Base-by-base conservation (phyloP, 2,113 vertebrate genomes). In the Epinephelus fuscoguttatus region DNA sequence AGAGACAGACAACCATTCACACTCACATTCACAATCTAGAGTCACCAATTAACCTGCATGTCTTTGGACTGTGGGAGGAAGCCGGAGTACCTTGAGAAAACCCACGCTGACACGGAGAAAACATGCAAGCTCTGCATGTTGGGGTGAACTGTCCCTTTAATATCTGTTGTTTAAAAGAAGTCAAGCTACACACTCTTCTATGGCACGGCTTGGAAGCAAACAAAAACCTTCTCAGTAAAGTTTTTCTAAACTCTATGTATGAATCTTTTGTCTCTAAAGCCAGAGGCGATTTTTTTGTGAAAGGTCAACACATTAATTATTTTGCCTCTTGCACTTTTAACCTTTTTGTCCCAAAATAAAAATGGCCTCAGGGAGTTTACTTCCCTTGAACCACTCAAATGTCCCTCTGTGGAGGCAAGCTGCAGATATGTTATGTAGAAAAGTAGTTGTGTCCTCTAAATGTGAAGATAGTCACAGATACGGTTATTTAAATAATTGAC, bases 391-490 rank as follows among this genome's bases (percentile, higher is more conserved):
- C 6, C 17, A 4, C 17, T 80, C 25, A 64, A 10, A 50, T 45
- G 57, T 18, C 2, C 23, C n/a, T 55, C 19, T 23, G 47, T 45
- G 9, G 9, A 10, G 42, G 42, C 60, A 72, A 66, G 42, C 21
- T 27, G 37, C 70, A 55, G 2, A 40, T 15, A 42, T n/a, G 53
- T 37, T 56, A 23, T 4, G 17, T 3, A n/a, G 45, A 21, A 17
- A 55, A 37, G 50, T 19, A 57, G 25, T 37, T 12, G 27, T 59
- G 64, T 27, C 63, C 45, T 72, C 55, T 18, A 59, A 37, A 70
- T 56, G 25, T 49, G 21, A 50, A 70, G 42, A 52, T n/a, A 40
- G 57, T 49, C 57, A 75, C 4, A 70, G 49, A 53, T 30, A 55
- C 6, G 11, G 23, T 30, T 1, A 18, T 37, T 40, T 59, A 1